Conservation (phyloP, 2,888 invertebrate species). For the Drosophila acutilabella region DNA sequence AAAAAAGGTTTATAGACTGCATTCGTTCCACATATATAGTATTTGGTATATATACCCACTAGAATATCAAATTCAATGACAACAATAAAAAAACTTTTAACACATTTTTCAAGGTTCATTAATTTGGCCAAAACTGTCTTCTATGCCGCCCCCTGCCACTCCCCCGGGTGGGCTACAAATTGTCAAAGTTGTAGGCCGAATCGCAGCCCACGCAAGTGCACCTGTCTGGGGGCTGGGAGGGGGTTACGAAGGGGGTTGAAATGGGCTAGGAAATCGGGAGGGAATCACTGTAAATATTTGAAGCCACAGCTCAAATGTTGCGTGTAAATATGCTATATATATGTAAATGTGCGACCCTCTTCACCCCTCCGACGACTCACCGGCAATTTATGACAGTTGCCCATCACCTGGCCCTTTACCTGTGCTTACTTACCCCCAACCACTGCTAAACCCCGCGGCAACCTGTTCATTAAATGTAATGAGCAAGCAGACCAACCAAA, state of each 20-base stretch:
- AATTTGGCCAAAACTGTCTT: constrained; percentile 49
- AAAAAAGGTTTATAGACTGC: constrained; percentile 7
- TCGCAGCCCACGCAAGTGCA: constrained; percentile 29
- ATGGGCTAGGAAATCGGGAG: no score
- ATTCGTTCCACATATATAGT: not conserved
- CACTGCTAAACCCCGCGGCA: constrained; percentile 18
- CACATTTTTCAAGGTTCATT: constrained; percentile 81
- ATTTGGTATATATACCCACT: constrained; percentile 9
- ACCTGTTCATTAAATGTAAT: constrained; percentile 77
- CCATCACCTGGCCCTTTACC: constrained; percentile 55
- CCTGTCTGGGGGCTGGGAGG: constrained; percentile 32
- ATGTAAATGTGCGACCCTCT: constrained; percentile 67
- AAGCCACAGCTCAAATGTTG: constrained; percentile 74
- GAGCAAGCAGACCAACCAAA: constrained; percentile 59
- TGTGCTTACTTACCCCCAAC: not conserved
- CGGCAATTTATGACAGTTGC: constrained; percentile 75
- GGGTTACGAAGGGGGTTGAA: not conserved
- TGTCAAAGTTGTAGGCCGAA: constrained; percentile 41
- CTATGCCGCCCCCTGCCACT: not conserved
- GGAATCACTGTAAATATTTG: constrained; percentile 79
- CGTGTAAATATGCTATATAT: constrained; percentile 81
- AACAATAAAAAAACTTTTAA: constrained; percentile 76
- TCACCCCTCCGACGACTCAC: not conserved
- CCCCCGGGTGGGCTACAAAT: constrained; percentile 33
- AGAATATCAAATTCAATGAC: constrained; percentile 46